Evolutionary conservation across 2,113 vertebrate genomes (phyloP), one percentile per base, ranked within the genome.

Genomic region (Orientallactaga bullata): DNA sequence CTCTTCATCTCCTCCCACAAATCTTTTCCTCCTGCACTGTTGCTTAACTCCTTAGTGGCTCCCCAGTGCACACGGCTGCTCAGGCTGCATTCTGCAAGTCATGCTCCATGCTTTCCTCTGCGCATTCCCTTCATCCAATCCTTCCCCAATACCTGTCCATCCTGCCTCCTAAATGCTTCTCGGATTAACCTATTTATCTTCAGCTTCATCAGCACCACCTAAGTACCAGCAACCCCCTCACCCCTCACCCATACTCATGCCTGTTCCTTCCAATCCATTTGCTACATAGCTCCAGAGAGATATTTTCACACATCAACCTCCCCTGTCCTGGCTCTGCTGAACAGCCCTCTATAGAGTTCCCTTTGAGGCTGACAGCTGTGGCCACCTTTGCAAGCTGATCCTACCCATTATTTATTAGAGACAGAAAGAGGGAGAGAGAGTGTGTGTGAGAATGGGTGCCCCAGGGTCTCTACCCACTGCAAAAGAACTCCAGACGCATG

Each of bases 1-100:
- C 72, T 77, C 79, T 74, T 95, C 80, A 68, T 89, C 87, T 85
- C n/a, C 72, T 79, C 72, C 72, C 72, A 89, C 80, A 85, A 73
- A 73, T 81, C 72, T 78, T 88, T 37, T 85, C 35, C 68, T 84
- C 72, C 37, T 81, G 55, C 81, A 30, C 20, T 4, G 74, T 71
- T 88, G 76, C 79, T 60, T 86, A 72, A 73, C 71, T 92, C 68
- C 39, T 69, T 42, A 83, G 51, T 39, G 61, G 76, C n/a, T 96
- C 63, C 24, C 74, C 55, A 39, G 4, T 15, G 7, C 65, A 73
- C 32, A 28, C 9, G 26, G 42, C 15, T 72, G 89, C 65, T 90
- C 63, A 65, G 81, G 58, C 51, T 23, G 35, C 32, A 55, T 92
- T 84, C 87, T 89, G 76, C 55, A 92, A 90, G 86, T 83, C 83